Evolutionary conservation across 2,113 vertebrate species (phyloP).

Genomic region (Mystacornis crossleyi): DNA sequence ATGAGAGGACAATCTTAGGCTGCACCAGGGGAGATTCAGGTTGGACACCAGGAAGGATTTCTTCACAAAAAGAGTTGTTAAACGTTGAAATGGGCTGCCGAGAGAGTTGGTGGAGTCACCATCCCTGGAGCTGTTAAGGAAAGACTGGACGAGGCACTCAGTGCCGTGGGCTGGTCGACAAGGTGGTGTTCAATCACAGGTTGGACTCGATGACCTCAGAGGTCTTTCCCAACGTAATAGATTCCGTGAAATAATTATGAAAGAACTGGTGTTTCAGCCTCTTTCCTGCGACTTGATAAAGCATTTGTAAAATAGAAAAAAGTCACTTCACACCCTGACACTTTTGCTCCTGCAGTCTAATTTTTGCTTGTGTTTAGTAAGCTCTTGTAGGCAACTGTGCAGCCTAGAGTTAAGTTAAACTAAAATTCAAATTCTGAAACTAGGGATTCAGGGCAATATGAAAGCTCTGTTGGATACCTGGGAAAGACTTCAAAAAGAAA

Average conservation of each 20-base stretch:
- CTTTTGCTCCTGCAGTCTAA: neutral
- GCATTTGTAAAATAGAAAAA: neutral
- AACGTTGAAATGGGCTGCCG: neutral
- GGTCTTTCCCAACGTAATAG: neutral
- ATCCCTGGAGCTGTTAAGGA: too few species aligned
- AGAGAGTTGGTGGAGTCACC: neutral
- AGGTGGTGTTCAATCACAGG: rapidly evolving
- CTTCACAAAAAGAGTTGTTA: neutral
- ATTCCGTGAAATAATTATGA: neutral
- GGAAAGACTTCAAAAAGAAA: neutral
- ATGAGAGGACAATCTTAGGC: neutral
- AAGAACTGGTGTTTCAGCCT: neutral
- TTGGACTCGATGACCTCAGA: neutral
- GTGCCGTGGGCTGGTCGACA: neutral
- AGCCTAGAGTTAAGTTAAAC: neutral
- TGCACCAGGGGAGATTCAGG: neutral
- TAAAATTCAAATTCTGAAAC: neutral
- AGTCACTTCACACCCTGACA: neutral
- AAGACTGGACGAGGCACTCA: neutral
- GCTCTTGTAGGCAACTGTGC: neutral
- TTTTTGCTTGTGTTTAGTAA: neutral
- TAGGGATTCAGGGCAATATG: neutral
- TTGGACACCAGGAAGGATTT: neutral
- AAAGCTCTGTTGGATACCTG: neutral
- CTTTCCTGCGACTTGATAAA: rapidly evolving